Evolutionary conservation across 2,888 invertebrate species (phyloP), one percentile per base, ranked within the genome.

Genomic region (Philaethria dido): DNA sequence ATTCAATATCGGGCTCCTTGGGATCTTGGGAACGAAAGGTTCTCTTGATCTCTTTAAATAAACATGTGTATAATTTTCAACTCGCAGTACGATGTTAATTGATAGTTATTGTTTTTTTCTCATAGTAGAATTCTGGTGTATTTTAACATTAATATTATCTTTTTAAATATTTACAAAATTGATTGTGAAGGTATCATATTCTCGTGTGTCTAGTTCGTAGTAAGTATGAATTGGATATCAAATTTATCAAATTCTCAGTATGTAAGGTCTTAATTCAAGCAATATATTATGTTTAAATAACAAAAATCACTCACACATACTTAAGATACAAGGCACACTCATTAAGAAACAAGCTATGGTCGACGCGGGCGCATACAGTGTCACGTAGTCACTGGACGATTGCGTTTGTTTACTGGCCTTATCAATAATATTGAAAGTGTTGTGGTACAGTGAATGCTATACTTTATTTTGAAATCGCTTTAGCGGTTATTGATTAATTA

Each of bases 341-440:
- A 78, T 78, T 78, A 77, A 69, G 66, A 72, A 70, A 78, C 78
- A 80, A 80, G 81, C 79, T 82, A 75, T 78, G 75, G 82, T 77
- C 76, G 77, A 77, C 77, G 75, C 78, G 76, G 77, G 79, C 76
- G 77, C 75, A 89, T 89, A 87, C 89, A 87, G 88, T 88, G 91
- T 89, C 91, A 86, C 88, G 82, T 81, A 80, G 77, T 73, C 79
- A 82, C 79, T 78, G 76, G 80, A 76, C 80, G 83, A 85, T 84
- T 88, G 86, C 62, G 64, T 75, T 75, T 89, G 88, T 92, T 90
- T 89, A 87, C 87, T 72, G 76, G 79, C 84, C 84, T 91, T 91
- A 92, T 92, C 91, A 89, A 89, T 88, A 89, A 89, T 86, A 88
- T 62, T 69, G 39, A 18, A 63, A 61, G 47, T 72, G 63, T 50